Evolutionary conservation across 1,140 invertebrate genomes (phyloP).

Genomic region (Arctopsyche grandis): DNA sequence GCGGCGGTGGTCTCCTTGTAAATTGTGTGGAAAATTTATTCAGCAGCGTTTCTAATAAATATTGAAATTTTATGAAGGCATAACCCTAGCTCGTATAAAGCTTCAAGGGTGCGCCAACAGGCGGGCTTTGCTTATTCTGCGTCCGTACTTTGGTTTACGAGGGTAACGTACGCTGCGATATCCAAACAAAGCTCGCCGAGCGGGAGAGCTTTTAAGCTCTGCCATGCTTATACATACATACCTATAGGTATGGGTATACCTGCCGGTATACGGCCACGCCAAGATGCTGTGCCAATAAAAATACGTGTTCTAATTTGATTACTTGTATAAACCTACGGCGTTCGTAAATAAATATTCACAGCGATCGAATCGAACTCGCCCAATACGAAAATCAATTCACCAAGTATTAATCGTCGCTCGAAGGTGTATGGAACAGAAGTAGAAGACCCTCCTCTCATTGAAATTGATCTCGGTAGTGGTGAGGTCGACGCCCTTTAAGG

Average conservation of each 20-base stretch:
- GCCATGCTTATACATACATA: slow-evolving; percentile 8
- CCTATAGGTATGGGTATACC: not conserved
- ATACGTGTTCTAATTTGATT: slow-evolving; percentile 34
- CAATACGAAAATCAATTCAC: not conserved
- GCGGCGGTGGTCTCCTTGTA: not conserved
- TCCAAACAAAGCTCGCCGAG: slow-evolving; percentile 46
- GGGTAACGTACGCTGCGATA: slow-evolving; percentile 48
- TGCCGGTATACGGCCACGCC: not conserved
- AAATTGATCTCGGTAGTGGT: not conserved
- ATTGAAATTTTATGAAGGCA: slow-evolving; percentile 46
- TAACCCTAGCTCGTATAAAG: slow-evolving; percentile 41
- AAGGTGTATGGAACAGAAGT: too few species aligned
- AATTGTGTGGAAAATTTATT: slow-evolving; percentile 35
- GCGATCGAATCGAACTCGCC: not conserved
- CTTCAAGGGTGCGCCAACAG: slow-evolving; percentile 42
- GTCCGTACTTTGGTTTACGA: slow-evolving; percentile 49
- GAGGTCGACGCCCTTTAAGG: slow-evolving; percentile 27
- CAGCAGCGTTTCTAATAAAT: slow-evolving; percentile 35
- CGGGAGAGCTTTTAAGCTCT: slow-evolving; percentile 33
- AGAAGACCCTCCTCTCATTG: not conserved
- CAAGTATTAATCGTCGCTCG: not conserved
- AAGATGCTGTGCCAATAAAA: slow-evolving; percentile 33
- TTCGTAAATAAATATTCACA: slow-evolving; percentile 29
- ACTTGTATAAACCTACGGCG: slow-evolving; percentile 6
- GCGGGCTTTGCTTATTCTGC: slow-evolving; percentile 44